Conservation (phyloP, 53 echinoderm and acorn worm species). For the Temnopleurus reevesii region DNA sequence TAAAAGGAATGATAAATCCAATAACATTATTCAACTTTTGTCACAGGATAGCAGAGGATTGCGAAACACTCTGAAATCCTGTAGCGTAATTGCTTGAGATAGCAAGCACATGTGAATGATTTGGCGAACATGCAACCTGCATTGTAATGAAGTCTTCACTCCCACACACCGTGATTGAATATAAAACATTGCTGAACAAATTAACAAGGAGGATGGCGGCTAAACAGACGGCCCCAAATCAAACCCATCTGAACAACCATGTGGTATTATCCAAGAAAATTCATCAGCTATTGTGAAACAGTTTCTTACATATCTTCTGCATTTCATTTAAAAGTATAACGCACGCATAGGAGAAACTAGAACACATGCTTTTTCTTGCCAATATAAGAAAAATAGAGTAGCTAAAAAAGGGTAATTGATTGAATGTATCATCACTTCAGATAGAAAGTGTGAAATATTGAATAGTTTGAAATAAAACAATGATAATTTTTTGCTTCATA, state of each 20-base stretch:
- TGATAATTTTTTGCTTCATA: too few relatives aligned
- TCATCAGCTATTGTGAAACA: too few relatives aligned
- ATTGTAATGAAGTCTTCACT: slow-evolving; percentile 20
- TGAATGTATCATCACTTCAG: not conserved
- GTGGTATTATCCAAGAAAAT: not conserved
- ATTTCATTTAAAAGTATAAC: not conserved
- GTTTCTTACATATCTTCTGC: not conserved
- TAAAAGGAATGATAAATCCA: not conserved
- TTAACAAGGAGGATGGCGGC: not conserved
- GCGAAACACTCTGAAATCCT: not conserved
- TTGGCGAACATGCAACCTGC: not conserved
- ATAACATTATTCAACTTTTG: not conserved
- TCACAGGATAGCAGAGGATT: not conserved
- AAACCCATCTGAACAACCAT: not conserved
- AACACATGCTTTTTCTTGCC: not conserved
- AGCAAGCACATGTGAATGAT: not conserved
- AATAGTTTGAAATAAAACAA: not conserved
- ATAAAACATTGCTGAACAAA: not conserved
- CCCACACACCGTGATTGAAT: not conserved
- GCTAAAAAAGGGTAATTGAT: not conserved
- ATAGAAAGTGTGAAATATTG: not conserved
- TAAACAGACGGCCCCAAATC: not conserved
- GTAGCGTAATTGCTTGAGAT: not conserved
- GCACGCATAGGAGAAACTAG: not conserved
- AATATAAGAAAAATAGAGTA: not conserved